Conservation (phyloP, 1,140 invertebrate genomes). For the Pogonognathellus flavescens region DNA sequence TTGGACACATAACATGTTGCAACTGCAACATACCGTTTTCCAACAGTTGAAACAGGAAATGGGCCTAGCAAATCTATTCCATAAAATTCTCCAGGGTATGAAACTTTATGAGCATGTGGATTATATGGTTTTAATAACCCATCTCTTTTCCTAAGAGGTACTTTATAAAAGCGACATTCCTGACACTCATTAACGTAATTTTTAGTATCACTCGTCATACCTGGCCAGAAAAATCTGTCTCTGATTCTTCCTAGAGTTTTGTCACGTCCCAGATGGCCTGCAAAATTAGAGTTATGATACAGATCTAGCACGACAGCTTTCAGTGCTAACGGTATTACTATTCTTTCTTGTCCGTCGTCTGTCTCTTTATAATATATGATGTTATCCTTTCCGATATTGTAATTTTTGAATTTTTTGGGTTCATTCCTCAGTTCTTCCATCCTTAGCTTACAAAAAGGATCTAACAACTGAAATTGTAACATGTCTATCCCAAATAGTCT, state of each 20-base stretch:
- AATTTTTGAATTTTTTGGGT: too few species aligned
- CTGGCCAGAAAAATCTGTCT: neutral
- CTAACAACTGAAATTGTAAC: too few species aligned
- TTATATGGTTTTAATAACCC: neutral
- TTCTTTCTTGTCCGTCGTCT: too few species aligned
- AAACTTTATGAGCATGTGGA: neutral
- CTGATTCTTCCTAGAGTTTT: neutral
- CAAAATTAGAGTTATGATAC: neutral
- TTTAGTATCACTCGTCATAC: neutral
- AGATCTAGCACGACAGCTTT: neutral
- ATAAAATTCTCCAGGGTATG: neutral
- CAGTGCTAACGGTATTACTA: too few species aligned
- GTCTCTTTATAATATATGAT: too few species aligned
- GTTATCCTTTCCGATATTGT: too few species aligned
- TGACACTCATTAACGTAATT: neutral
- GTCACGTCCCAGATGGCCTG: neutral
- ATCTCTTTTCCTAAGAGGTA: neutral
- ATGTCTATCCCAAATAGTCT: too few species aligned
- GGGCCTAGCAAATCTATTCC: neutral
- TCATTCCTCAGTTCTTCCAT: too few species aligned
- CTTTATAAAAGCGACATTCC: neutral
- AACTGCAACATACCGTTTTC: too few species aligned
- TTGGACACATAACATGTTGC: conserved; percentile 68
- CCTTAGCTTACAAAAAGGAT: too few species aligned
- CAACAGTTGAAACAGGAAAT: neutral